Percentiles rank a stretch among this genome's conserved stretches.
Conservation (phyloP, 92 coral and sea anemone genomes). For the Ricordea florida region DNA sequence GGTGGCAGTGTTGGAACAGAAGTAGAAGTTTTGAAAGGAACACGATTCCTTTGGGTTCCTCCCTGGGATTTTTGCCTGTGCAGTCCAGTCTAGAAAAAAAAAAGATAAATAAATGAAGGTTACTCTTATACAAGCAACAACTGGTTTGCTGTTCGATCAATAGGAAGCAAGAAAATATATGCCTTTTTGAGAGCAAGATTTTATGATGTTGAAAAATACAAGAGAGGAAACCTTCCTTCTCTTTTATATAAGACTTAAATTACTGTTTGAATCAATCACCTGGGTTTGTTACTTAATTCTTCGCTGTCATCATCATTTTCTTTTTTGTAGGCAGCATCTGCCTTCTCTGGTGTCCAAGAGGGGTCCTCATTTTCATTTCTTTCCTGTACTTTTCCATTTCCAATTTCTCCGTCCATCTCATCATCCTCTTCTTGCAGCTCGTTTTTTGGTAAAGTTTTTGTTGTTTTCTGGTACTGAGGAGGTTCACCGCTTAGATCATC, state of each 20-base stretch:
- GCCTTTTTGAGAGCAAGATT: too few relatives aligned
- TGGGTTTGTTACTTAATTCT: conserved; percentile 23
- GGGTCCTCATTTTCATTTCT: conserved; percentile 30
- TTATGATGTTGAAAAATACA: too few relatives aligned
- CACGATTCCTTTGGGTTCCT: conserved; percentile 54
- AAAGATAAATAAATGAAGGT: not conserved
- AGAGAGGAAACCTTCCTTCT: too few relatives aligned
- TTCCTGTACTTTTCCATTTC: not conserved
- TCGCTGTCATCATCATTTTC: conserved; percentile 39
- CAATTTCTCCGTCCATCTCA: too few relatives aligned
- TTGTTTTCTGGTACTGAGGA: not conserved
- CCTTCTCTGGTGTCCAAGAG: conserved; percentile 41
- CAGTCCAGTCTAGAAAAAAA: conserved; percentile 12
- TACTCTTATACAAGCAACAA: too few relatives aligned
- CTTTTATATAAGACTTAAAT: too few relatives aligned
- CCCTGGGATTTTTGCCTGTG: conserved; percentile 22
- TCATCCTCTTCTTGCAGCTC: too few relatives aligned
- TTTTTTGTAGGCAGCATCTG: conserved; percentile 32
- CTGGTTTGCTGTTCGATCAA: too few relatives aligned
- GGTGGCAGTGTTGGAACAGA: conserved; percentile 59
- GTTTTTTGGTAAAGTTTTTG: too few relatives aligned
- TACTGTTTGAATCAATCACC: conserved; percentile 3
- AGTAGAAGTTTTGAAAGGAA: too few relatives aligned
- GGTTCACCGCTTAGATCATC: conserved; percentile 7
- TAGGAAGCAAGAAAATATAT: too few relatives aligned